Evolutionary conservation across 2,797 vertebrate species (phyloP).

Genomic region (Phylloscopus collybita): DNA sequence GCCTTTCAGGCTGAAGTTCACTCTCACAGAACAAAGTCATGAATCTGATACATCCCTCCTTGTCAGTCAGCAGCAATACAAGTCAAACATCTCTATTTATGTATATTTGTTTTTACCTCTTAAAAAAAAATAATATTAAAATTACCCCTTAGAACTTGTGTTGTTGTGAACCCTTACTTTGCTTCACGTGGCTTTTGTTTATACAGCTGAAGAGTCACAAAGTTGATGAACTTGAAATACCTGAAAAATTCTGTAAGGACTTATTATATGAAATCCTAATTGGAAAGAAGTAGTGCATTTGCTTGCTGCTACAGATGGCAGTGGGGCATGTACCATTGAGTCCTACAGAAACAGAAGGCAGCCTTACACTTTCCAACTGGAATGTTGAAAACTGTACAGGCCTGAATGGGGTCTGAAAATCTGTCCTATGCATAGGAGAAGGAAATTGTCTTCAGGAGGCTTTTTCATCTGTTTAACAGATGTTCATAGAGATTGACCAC

Average conservation of each 20-base stretch:
- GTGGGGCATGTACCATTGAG: rapidly evolving
- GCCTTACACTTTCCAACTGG: background rate
- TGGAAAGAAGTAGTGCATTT: background rate
- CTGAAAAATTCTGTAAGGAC: background rate
- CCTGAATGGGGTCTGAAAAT: background rate
- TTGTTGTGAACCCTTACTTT: background rate
- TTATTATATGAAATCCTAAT: background rate
- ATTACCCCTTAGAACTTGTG: background rate
- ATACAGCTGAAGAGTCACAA: background rate
- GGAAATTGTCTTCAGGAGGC: background rate
- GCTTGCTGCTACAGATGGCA: background rate
- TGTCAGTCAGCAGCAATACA: background rate
- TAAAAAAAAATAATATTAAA: background rate
- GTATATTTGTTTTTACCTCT: background rate
- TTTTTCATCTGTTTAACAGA: background rate
- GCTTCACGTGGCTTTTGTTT: background rate
- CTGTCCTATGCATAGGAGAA: background rate
- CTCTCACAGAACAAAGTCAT: background rate
- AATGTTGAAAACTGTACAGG: background rate
- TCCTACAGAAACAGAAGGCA: background rate
- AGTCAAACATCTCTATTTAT: background rate
- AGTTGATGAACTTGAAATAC: background rate
- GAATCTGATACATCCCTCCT: background rate
- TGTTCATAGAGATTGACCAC: background rate
- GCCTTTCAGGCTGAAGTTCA: background rate